Conservation (phyloP, 2,113 vertebrate species). For the Hemibagrus wyckioides region DNA sequence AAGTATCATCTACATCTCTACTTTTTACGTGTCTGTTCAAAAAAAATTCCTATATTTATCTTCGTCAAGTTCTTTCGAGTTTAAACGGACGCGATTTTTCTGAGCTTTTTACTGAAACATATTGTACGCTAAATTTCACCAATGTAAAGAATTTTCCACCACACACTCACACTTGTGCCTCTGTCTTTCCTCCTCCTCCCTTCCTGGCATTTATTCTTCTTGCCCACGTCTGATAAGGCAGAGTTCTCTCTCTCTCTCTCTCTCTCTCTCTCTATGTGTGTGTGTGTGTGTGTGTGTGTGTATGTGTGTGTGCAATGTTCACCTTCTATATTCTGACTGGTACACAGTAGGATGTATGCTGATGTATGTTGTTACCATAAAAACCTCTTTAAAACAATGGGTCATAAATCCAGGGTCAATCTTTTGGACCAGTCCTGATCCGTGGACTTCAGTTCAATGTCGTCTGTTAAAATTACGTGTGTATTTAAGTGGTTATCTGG, state of each 20-base stretch:
- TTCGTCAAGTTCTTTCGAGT: background rate
- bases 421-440: background rate
- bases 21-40: background rate
- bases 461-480: background rate
- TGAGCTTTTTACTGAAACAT: background rate
- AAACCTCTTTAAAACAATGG: background rate
- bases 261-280: background rate
- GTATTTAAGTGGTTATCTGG: background rate
- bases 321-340: background rate
- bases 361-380: background rate
- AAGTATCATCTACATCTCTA: background rate
- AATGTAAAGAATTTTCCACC: background rate
- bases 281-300: background rate
- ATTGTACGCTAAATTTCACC: background rate
- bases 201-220: constrained; percentile 11
- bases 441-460: background rate
- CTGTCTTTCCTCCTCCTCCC: constrained; percentile 11
- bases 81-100: background rate
- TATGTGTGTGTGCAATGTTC: background rate
- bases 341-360: background rate
- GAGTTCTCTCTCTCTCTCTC: background rate
- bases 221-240: background rate
- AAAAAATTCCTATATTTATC: background rate
- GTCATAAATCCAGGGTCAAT: background rate
- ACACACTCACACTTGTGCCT: background rate